Conservation (phyloP, 1,140 invertebrate species). For the Octopus bimaculoides region DNA sequence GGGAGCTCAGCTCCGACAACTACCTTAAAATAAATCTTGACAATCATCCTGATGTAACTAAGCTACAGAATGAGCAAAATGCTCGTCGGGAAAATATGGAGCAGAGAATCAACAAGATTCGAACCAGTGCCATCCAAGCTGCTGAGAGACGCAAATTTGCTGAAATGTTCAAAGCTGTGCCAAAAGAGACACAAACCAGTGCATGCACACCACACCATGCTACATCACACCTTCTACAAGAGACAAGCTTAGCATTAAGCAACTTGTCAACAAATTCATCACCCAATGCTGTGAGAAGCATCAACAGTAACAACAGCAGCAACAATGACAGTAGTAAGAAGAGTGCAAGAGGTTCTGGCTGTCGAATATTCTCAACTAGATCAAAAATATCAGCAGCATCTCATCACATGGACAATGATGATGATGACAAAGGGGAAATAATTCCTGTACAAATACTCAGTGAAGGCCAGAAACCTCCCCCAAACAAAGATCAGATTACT, state of each 20-base stretch:
- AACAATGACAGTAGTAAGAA: slow-evolving; percentile 23
- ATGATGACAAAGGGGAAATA: slow-evolving; percentile 38
- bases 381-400: not conserved
- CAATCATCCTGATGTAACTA: slow-evolving; percentile 36
- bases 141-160: slow-evolving; percentile 41
- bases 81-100: slow-evolving; percentile 39
- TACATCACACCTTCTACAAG: slow-evolving; percentile 31
- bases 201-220: slow-evolving; percentile 5
- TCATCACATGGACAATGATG: slow-evolving; percentile 8
- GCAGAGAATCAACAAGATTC: slow-evolving; percentile 35
- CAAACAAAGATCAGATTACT: too few relatives aligned
- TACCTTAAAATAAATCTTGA: slow-evolving; percentile 21
- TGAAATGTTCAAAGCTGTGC: slow-evolving; percentile 35
- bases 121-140: slow-evolving; percentile 36
- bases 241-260: slow-evolving; percentile 30
- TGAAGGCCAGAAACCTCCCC: slow-evolving; percentile 8
- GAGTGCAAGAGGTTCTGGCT: slow-evolving; percentile 17
- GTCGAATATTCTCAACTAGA: slow-evolving; percentile 11
- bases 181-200: slow-evolving; percentile 17
- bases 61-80: slow-evolving; percentile 42
- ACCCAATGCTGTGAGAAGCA: slow-evolving; percentile 26
- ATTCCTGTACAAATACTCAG: slow-evolving; percentile 37
- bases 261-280: not conserved
- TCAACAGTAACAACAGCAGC: slow-evolving; percentile 31
- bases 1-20: not conserved